Conservation (phyloP, 2,797 vertebrate genomes). For the Hypotaenidia okinawae region DNA sequence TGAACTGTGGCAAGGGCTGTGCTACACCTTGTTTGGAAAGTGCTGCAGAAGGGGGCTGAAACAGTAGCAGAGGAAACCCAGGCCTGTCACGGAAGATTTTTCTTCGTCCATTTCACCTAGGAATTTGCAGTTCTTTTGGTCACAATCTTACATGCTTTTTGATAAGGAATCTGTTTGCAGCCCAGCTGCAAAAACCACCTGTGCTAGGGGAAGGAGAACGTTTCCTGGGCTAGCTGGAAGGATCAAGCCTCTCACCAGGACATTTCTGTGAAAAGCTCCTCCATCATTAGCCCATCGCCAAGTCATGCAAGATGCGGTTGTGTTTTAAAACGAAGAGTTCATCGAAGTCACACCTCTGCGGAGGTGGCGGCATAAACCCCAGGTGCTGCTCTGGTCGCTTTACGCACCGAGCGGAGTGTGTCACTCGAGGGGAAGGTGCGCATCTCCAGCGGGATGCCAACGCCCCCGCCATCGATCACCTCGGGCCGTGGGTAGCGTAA, state of each 20-base stretch:
- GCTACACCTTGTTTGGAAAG: background rate
- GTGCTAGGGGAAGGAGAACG: accelerated
- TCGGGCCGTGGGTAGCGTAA: accelerated
- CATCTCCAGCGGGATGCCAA: background rate
- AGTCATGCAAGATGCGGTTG: accelerated
- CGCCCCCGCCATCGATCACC: accelerated
- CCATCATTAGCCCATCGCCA: background rate
- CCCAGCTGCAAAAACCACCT: background rate
- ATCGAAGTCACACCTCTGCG: background rate
- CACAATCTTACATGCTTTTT: background rate
- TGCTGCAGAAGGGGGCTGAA: background rate
- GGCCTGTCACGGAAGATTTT: background rate
- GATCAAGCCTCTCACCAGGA: background rate
- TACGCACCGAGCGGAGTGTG: accelerated
- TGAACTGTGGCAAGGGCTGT: background rate
- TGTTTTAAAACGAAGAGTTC: background rate
- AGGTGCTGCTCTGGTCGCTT: background rate
- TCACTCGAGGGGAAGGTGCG: background rate
- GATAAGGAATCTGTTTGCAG: accelerated
- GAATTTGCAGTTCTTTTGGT: background rate
- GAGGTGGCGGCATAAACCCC: accelerated
- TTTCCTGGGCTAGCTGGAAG: background rate
- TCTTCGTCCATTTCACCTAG: background rate
- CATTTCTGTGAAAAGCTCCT: background rate
- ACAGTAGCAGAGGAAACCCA: background rate